Percentiles rank a stretch among this genome's conserved stretches.
Conservation (phyloP, 2,797 vertebrate genomes). For the Alfaro cultratus region DNA sequence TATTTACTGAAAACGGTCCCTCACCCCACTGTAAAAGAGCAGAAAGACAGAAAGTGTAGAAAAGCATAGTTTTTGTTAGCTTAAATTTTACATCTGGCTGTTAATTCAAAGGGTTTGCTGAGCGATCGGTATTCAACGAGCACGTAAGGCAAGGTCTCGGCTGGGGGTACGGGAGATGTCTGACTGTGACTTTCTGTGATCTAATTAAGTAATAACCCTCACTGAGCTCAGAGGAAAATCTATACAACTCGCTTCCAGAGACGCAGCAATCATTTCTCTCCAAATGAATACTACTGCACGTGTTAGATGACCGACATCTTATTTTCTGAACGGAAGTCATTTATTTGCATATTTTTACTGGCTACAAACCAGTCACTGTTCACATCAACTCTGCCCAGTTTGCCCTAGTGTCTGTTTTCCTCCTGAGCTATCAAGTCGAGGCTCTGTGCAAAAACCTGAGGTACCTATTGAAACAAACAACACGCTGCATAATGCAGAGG, state of each 20-base stretch:
- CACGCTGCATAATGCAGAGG: conserved; percentile 33
- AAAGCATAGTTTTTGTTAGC: conserved; percentile 31
- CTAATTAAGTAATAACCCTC: conserved; percentile 71
- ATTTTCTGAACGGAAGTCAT: conserved; percentile 17
- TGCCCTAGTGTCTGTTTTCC: conserved; percentile 6
- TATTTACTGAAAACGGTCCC: conserved; percentile 8
- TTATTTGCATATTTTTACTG: neutral
- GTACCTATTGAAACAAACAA: conserved; percentile 39
- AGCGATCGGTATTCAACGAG: conserved; percentile 41
- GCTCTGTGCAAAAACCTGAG: conserved; percentile 23
- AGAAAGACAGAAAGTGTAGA: conserved; percentile 1
- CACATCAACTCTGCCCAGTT: neutral
- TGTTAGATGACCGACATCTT: conserved; percentile 50
- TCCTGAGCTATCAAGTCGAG: conserved; percentile 11
- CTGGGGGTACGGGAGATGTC: conserved; percentile 33
- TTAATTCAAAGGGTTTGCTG: conserved; percentile 44
- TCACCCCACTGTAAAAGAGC: conserved; percentile 5
- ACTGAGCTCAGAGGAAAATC: conserved; percentile 55
- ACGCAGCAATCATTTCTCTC: conserved; percentile 61
- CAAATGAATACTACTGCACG: conserved; percentile 53
- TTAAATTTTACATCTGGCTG: conserved; percentile 45
- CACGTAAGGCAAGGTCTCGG: conserved; percentile 28
- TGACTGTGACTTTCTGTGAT: conserved; percentile 43
- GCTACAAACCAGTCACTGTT: neutral
- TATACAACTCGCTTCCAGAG: conserved; percentile 68